Evolutionary conservation across 2,113 vertebrate species (phyloP), one percentile per base, ranked within the genome.

Genomic region (Delphinapterus leucas): DNA sequence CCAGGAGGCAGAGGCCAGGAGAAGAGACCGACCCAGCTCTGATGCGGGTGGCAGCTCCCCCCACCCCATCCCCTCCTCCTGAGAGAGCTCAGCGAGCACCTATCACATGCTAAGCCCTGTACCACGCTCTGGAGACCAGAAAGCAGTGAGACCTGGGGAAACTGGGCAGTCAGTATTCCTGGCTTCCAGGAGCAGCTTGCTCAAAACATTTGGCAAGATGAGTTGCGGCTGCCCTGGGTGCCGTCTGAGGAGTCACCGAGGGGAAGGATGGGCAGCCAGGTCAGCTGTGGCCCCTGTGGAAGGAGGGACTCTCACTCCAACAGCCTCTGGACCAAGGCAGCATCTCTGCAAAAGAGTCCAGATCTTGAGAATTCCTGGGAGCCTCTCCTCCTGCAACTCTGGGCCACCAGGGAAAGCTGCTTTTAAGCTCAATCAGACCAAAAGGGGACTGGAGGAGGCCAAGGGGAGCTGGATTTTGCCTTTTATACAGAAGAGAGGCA

Each of bases 251-350:
- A 18, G 5, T 6, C 25, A 7, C 38, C 4, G 0, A 5, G 5
- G 49, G 33, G 10, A 96, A 33, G 70, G 65, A 58, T 44, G 21
- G 25, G 6, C 58, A 87, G 49, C 38, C 49, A 18, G 4, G 14
- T 28, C 28, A 9, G 33, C 41, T 23, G 31, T 0, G 2, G 73
- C 2, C 7, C 25, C 38, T 60, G 11, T 0, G 7, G n/a, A 17
- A 77, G 23, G 20, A 41, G 38, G 7, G 15, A 20, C 26, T 63
- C 53, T 47, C 3, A 1, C 68, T 23, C 3, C 2, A 1, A 36
- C n/a, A 38, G 68, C 26, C 60, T 61, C 0, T 0, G 21, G 60
- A n/a, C 61, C 65, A 26, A 41, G 2, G 38, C 36, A 83, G n/a
- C 36, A 2, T 44, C 77, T 95, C 41, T 84, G 25, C 28, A 84